These are phyloP conservation scores for Patiria pectinifera DNA, from an alignment of 53 echinoderm and acorn worm genomes.

Conservation along the genomic window DNA sequence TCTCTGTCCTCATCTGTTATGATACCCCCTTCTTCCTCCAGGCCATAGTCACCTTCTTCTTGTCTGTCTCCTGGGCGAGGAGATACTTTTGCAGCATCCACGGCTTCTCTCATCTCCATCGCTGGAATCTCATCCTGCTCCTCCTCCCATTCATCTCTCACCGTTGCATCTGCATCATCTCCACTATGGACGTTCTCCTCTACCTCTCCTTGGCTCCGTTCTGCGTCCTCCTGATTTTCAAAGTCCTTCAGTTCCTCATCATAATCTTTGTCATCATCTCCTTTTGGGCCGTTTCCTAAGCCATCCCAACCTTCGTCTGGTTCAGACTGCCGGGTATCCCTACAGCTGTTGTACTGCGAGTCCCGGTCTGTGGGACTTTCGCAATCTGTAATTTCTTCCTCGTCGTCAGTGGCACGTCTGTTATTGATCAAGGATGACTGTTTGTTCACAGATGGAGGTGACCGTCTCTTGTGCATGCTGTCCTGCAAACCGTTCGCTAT, in stretches of 20 bases:
- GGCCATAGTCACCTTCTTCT: not conserved
- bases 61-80: not conserved
- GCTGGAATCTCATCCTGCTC: not conserved
- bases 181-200: conserved; percentile 4
- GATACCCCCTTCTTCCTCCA: conserved; percentile 13
- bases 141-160: conserved; percentile 19
- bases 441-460: not conserved
- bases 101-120: conserved; percentile 20
- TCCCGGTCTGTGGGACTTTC: not conserved
- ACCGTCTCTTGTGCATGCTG: not conserved
- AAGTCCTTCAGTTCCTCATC: not conserved
- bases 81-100: conserved; percentile 7
- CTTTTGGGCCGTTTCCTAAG: not conserved
- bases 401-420: conserved; percentile 2
- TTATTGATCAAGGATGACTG: not conserved
- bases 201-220: conserved; percentile 5
- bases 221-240: not conserved
- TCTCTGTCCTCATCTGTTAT: not conserved
- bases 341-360: not conserved
- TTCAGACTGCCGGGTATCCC: not conserved
- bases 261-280: not conserved
- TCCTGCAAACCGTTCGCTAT: not conserved
- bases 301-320: not conserved
- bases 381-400: not conserved
- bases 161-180: conserved; percentile 32